These are phyloP conservation scores for Aramus guarauna DNA, from an alignment of 2,113 vertebrate species.

Conservation along the genomic window DNA sequence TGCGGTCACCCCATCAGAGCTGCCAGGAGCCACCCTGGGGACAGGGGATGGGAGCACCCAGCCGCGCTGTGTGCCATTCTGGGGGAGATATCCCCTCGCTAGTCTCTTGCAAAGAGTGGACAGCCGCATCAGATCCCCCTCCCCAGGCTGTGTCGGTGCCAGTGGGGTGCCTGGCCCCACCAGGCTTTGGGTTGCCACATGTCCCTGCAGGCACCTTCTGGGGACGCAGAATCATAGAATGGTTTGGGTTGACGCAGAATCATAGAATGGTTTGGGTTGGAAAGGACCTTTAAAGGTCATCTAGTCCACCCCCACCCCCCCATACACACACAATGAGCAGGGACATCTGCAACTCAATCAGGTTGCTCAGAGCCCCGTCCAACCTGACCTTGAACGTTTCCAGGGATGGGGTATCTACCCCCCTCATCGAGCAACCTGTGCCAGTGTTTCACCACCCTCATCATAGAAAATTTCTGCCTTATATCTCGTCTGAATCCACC, in stretches of 20 bases:
- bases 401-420: background rate
- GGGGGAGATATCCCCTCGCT: background rate
- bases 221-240: background rate
- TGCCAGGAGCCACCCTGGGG: background rate
- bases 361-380: background rate
- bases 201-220: background rate
- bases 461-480: fast-evolving
- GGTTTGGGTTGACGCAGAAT: background rate
- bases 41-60: background rate
- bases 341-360: background rate
- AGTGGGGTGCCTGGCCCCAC: background rate
- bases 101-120: background rate
- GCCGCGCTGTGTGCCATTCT: fast-evolving
- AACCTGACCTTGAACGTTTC: background rate
- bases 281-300: background rate
- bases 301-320: background rate
- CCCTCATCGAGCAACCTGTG: background rate
- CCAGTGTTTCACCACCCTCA: background rate
- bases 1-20: background rate
- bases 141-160: background rate
- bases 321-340: background rate
- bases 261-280: background rate
- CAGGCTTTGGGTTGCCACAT: background rate
- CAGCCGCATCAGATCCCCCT: background rate
- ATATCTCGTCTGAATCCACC: background rate